These are phyloP conservation scores for Crocuta crocuta DNA, from an alignment of 2,113 vertebrate genomes.

Conservation along the genomic window DNA sequence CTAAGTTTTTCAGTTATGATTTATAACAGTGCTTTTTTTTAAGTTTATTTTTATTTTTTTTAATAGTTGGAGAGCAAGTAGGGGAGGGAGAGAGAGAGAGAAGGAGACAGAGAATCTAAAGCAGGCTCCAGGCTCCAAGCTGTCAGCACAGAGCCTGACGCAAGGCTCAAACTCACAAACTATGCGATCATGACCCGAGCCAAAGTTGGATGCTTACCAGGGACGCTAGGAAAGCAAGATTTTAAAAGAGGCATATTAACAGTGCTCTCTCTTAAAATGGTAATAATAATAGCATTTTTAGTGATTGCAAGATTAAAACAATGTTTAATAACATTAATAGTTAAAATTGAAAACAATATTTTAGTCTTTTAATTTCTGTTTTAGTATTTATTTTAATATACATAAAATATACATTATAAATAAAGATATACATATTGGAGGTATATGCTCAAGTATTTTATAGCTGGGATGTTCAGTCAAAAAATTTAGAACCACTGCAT, in stretches of 20 bases:
- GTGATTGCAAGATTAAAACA: constrained; percentile 6
- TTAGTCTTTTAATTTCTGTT: constrained; percentile 3
- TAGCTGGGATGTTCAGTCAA: background rate
- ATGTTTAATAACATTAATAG: background rate
- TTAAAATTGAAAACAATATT: constrained; percentile 3
- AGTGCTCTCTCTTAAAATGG: background rate
- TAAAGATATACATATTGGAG: background rate
- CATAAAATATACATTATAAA: background rate
- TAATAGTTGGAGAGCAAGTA: no score
- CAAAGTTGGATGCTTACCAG: no score
- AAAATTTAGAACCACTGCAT: background rate
- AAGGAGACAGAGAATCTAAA: no score
- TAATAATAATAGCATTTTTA: constrained; percentile 46
- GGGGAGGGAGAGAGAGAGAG: no score
- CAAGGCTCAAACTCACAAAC: no score
- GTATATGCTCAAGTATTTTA: background rate
- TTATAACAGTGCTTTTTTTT: background rate
- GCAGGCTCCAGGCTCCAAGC: no score
- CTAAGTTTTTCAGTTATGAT: constrained; percentile 9
- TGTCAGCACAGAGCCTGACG: no score
- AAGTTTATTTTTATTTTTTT: no score
- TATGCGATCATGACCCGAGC: no score
- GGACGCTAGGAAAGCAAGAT: background rate
- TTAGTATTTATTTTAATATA: background rate
- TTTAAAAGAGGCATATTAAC: constrained; percentile 12